Conservation (phyloP, 2,113 vertebrate genomes). For the Aythya baeri region DNA sequence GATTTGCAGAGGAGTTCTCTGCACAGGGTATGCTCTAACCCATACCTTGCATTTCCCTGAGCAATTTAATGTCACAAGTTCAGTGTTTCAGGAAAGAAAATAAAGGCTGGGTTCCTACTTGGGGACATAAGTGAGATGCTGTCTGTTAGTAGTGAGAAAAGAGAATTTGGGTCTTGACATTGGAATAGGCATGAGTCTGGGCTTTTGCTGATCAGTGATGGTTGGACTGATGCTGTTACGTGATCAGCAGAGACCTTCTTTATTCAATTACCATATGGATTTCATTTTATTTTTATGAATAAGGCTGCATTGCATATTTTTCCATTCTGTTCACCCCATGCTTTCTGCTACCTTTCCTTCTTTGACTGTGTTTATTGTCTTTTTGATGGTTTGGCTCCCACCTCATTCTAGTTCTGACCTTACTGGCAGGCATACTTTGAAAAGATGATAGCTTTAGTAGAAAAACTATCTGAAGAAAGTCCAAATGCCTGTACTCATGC, state of each 20-base stretch:
- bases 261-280: neutral
- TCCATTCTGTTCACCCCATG: neutral
- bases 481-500: neutral
- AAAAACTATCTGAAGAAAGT: neutral
- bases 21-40: neutral
- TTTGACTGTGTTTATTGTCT: neutral
- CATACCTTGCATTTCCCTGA: neutral
- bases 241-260: neutral
- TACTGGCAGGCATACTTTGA: neutral
- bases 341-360: neutral
- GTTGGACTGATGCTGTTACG: neutral
- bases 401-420: neutral
- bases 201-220: neutral
- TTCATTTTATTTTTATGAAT: neutral
- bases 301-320: neutral
- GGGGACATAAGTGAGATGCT: neutral
- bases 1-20: neutral
- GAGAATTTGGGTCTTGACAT: neutral
- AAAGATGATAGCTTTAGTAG: neutral
- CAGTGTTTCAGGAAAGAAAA: neutral
- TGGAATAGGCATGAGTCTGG: neutral
- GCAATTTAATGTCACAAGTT: neutral
- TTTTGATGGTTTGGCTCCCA: neutral
- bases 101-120: neutral
- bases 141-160: neutral